phyloP scores from a whole-genome alignment of 2,888 invertebrate genomes.

The Adineta ricciae region DNA sequence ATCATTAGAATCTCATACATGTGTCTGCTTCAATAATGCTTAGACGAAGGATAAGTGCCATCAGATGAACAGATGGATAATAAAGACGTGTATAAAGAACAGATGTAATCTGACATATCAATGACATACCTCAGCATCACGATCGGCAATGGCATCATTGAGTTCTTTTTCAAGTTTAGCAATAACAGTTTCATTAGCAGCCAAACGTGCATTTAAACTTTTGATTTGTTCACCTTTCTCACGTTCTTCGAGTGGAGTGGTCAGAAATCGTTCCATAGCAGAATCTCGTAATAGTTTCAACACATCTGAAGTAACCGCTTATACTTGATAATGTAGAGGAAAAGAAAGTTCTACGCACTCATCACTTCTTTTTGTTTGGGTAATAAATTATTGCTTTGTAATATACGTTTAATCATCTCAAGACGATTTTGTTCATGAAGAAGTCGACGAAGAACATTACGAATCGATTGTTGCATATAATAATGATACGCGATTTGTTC shows the following conservation, averaged over 20 bases:
- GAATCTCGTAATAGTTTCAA: neutral
- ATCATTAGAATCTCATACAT: neutral
- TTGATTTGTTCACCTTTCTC: neutral
- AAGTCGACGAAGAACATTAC: neutral
- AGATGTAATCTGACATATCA: neutral
- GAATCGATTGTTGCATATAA: constrained; percentile 12
- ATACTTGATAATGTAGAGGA: neutral
- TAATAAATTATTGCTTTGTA: neutral
- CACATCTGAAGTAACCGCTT: neutral
- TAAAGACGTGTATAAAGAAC: neutral
- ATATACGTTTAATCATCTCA: neutral
- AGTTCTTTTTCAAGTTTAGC: constrained; percentile 21
- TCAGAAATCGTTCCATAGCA: constrained; percentile 6
- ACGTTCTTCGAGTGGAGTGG: constrained; percentile 19
- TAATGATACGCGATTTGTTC: constrained; percentile 8
- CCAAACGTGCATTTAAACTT: neutral
- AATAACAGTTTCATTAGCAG: neutral
- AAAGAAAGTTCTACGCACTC: neutral
- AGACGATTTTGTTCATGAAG: neutral
- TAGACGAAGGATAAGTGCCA: neutral
- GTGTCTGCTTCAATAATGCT: neutral
- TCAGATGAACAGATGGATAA: neutral
- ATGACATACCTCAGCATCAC: constrained; percentile 3
- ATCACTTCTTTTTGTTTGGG: neutral
- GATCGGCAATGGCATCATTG: neutral